Percentiles rank a stretch among this genome's conserved stretches.
Conservation (phyloP, 2,113 vertebrate genomes). For the Brachyhypopomus gauderio region DNA sequence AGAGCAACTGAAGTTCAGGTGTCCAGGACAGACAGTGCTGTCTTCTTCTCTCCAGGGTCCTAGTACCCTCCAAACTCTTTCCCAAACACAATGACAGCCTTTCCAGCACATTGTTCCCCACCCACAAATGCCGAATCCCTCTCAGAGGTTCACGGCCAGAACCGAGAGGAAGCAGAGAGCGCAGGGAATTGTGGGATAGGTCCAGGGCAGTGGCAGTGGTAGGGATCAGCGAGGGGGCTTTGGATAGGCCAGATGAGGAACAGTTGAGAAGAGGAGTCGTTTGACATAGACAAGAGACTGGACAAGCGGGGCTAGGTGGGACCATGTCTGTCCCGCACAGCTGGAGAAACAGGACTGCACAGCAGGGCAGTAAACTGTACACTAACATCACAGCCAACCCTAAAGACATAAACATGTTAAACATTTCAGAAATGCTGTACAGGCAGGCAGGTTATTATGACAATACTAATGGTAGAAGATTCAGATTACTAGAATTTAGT, state of each 20-base stretch:
- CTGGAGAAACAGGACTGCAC: conserved; percentile 60
- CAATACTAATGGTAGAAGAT: too few relatives aligned
- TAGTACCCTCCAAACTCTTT: background rate
- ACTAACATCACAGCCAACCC: conserved; percentile 64
- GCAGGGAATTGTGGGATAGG: conserved; percentile 71
- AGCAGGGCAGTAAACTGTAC: conserved; percentile 38
- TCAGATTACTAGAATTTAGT: too few relatives aligned
- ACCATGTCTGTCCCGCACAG: conserved; percentile 47
- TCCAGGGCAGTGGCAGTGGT: conserved; percentile 64
- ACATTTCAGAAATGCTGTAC: background rate
- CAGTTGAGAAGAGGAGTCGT: conserved; percentile 66
- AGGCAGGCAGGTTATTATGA: background rate
- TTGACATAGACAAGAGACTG: conserved; percentile 66
- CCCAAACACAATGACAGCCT: conserved; percentile 69
- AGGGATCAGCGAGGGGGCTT: conserved; percentile 53
- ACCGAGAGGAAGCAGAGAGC: conserved; percentile 44
- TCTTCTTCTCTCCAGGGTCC: conserved; percentile 34
- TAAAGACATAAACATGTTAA: conserved; percentile 16
- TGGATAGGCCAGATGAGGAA: conserved; percentile 65
- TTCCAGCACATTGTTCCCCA: conserved; percentile 71
- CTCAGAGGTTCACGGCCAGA: conserved; percentile 19
- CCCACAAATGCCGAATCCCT: conserved; percentile 64
- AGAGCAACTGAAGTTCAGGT: conserved; percentile 73
- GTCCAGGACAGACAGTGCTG: conserved; percentile 69
- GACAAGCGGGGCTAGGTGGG: conserved; percentile 57